These are phyloP conservation scores for Platysteira castanea DNA, from an alignment of 2,113 vertebrate genomes.

Conservation along the genomic window DNA sequence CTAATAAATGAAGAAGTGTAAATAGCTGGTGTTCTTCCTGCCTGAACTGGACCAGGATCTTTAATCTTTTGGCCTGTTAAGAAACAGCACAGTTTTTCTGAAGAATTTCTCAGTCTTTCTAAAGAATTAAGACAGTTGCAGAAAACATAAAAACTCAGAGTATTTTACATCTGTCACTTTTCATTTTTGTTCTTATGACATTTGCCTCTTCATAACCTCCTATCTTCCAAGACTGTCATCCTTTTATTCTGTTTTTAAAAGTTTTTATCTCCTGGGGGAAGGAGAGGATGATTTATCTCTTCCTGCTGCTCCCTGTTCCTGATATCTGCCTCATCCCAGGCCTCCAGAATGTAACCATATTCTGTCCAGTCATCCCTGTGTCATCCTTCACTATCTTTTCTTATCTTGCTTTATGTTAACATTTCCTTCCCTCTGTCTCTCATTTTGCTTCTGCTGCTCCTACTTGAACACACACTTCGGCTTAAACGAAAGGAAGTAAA, in stretches of 20 bases:
- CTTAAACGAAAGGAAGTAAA: neutral
- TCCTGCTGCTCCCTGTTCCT: constrained; percentile 5
- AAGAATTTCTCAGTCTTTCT: neutral
- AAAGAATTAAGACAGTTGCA: neutral
- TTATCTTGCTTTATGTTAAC: constrained; percentile 20
- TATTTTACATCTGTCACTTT: neutral
- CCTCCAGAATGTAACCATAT: neutral
- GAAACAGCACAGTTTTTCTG: neutral
- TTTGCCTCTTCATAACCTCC: neutral
- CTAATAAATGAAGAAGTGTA: neutral
- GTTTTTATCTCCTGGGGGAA: neutral
- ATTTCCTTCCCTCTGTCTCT: constrained; percentile 8
- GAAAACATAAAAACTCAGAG: neutral
- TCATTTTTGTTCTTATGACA: neutral
- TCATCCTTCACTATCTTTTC: neutral
- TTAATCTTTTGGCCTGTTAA: neutral
- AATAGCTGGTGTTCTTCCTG: neutral
- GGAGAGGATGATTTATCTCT: constrained; percentile 21
- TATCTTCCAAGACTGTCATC: neutral
- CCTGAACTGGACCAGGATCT: neutral
- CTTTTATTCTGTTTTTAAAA: constrained; percentile 11
- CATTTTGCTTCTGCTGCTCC: neutral
- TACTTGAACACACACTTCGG: neutral
- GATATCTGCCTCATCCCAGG: neutral
- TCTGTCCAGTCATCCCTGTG: neutral